These are phyloP conservation scores for Muricea muricata DNA, from an alignment of 92 coral and sea anemone genomes.

Conservation along the genomic window DNA sequence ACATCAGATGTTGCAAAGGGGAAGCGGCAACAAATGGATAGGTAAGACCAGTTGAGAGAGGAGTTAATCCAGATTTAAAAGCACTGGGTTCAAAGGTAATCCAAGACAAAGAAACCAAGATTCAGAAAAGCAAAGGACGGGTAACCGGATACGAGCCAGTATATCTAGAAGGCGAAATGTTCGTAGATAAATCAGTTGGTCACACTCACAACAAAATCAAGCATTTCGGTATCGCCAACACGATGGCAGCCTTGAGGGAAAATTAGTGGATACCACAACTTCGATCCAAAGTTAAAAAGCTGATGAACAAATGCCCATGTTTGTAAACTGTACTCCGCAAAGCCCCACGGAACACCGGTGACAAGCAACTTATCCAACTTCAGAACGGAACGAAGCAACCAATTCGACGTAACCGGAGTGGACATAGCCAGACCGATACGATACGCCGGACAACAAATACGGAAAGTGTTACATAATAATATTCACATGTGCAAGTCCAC, in stretches of 20 bases:
- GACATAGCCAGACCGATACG: slow-evolving; percentile 44
- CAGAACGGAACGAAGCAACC: slow-evolving; percentile 40
- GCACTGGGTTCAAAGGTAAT: background rate
- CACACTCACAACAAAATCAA: slow-evolving; percentile 42
- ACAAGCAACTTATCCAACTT: slow-evolving; percentile 34
- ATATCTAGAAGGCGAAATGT: background rate
- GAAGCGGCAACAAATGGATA: slow-evolving; percentile 28
- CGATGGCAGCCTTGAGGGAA: slow-evolving; percentile 42
- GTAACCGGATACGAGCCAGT: background rate
- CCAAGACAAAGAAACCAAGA: background rate
- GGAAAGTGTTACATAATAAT: slow-evolving; percentile 62
- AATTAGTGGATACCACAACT: slow-evolving; percentile 48
- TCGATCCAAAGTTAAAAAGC: slow-evolving; percentile 40
- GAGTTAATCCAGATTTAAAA: background rate
- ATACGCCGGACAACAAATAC: slow-evolving; percentile 49
- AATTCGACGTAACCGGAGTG: no score
- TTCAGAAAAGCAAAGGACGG: background rate
- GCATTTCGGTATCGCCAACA: slow-evolving; percentile 58
- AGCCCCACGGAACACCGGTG: slow-evolving; percentile 23
- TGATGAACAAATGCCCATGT: slow-evolving; percentile 21
- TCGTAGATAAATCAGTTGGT: background rate
- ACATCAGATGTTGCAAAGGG: background rate
- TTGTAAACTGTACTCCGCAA: slow-evolving; percentile 46
- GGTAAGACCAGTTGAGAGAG: slow-evolving; percentile 54
- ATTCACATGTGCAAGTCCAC: slow-evolving; percentile 61